phyloP scores from a whole-genome alignment of 1,140 invertebrate genomes.

The Magallana angulata region DNA sequence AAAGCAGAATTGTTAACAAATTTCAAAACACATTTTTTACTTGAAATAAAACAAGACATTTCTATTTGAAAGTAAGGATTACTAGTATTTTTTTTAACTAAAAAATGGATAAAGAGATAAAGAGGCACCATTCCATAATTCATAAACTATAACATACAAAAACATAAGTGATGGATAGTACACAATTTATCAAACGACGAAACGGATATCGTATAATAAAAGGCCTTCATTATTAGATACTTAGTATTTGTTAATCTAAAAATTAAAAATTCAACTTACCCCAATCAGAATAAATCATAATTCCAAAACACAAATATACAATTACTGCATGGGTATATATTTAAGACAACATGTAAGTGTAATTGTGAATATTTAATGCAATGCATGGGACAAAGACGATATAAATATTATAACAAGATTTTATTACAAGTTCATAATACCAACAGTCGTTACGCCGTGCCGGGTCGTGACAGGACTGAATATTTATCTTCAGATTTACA shows the following conservation, averaged over 20 bases:
- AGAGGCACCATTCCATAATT: too few species aligned
- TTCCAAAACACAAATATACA: constrained; percentile 9
- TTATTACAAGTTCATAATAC: neutral
- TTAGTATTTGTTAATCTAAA: too few species aligned
- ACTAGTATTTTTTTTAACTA: too few species aligned
- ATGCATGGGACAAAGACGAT: neutral
- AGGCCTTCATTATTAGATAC: neutral
- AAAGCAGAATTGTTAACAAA: too few species aligned
- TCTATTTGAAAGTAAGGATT: too few species aligned
- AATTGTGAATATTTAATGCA: neutral
- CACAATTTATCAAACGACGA: neutral
- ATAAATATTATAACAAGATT: neutral
- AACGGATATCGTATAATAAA: neutral
- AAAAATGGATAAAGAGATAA: too few species aligned
- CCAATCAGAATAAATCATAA: neutral
- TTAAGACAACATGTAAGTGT: neutral
- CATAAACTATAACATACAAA: neutral
- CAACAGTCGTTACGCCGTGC: constrained; percentile 10
- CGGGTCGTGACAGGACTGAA: neutral
- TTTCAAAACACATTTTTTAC: too few species aligned
- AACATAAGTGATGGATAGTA: neutral
- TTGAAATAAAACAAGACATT: too few species aligned
- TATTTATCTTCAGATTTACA: constrained; percentile 27
- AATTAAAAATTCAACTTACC: neutral
- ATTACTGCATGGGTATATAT: neutral